phyloP scores from a whole-genome alignment of 2,797 vertebrate genomes.

The Anas georgica region DNA sequence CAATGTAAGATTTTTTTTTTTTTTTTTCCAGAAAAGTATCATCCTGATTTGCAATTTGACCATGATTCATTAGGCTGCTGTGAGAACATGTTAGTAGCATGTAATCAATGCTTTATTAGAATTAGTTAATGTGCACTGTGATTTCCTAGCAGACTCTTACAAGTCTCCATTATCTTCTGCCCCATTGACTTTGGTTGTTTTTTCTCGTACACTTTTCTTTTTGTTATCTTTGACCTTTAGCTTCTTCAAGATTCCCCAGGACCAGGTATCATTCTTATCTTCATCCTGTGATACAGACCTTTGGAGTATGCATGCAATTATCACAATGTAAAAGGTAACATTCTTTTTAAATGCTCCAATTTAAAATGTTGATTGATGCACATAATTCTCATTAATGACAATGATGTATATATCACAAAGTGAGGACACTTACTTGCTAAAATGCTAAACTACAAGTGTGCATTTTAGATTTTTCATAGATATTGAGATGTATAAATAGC shows the following conservation, averaged over 20 bases:
- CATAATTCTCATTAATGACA: background rate
- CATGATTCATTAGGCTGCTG: conserved; percentile 57
- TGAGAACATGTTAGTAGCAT: conserved; percentile 74
- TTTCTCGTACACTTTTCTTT: conserved; percentile 84
- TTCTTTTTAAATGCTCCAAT: background rate
- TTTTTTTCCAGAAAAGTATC: conserved; percentile 29
- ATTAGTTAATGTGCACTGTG: conserved; percentile 73
- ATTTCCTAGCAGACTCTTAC: conserved; percentile 84
- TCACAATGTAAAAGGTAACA: conserved; percentile 59
- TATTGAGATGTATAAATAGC: background rate
- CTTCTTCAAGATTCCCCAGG: conserved; percentile 85
- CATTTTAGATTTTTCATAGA: background rate
- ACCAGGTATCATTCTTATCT: conserved; percentile 79
- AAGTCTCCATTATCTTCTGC: conserved; percentile 85
- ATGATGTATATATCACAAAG: background rate
- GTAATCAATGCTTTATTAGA: conserved; percentile 66
- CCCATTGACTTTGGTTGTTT: conserved; percentile 78
- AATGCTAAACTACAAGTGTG: background rate
- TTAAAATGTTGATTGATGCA: background rate
- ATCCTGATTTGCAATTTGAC: conserved; percentile 34
- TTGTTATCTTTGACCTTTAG: conserved; percentile 84
- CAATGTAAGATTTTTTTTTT: background rate
- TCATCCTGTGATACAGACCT: conserved; percentile 80
- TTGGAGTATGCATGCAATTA: conserved; percentile 78
- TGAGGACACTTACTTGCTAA: background rate